Evolutionary conservation across 2,113 vertebrate species (phyloP).

Genomic region (Amblyopsis rosae): DNA sequence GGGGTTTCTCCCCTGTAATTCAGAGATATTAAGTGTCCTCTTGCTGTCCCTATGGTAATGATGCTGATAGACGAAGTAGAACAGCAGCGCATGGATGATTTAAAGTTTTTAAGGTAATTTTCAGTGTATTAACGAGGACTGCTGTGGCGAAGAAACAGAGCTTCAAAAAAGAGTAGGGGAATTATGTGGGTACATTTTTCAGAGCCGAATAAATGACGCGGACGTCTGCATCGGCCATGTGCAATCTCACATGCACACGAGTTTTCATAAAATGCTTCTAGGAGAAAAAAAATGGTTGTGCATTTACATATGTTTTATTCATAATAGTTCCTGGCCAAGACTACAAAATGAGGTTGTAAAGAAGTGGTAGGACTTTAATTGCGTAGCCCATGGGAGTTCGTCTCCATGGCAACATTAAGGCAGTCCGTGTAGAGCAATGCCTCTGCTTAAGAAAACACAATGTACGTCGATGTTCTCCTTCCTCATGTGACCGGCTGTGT

Average conservation of each 20-base stretch:
- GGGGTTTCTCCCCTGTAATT: slow-evolving; percentile 26
- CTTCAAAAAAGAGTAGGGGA: slow-evolving; percentile 10
- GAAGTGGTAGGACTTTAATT: slow-evolving; percentile 72
- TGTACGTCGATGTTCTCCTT: slow-evolving; percentile 11
- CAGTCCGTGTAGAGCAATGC: slow-evolving; percentile 47
- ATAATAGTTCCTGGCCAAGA: slow-evolving; percentile 57
- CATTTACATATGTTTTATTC: slow-evolving; percentile 74
- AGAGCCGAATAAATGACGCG: slow-evolving; percentile 15
- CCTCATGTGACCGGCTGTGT: too few relatives aligned
- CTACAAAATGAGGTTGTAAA: slow-evolving; percentile 69
- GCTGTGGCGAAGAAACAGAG: slow-evolving; percentile 8
- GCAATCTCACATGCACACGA: not conserved
- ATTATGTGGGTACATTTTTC: not conserved
- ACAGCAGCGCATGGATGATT: slow-evolving; percentile 1
- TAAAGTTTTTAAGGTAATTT: slow-evolving; percentile 28
- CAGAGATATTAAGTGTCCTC: slow-evolving; percentile 11
- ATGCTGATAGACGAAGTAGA: slow-evolving; percentile 8
- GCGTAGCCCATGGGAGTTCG: slow-evolving; percentile 65
- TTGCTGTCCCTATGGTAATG: slow-evolving; percentile 11
- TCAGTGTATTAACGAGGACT: slow-evolving; percentile 17
- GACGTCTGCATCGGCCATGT: slow-evolving; percentile 19
- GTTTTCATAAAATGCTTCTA: not conserved
- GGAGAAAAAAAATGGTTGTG: slow-evolving; percentile 46
- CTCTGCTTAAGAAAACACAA: slow-evolving; percentile 42
- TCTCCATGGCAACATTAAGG: slow-evolving; percentile 68